Base-by-base conservation (phyloP, 1,140 invertebrate species). In the Nephila pilipes region DNA sequence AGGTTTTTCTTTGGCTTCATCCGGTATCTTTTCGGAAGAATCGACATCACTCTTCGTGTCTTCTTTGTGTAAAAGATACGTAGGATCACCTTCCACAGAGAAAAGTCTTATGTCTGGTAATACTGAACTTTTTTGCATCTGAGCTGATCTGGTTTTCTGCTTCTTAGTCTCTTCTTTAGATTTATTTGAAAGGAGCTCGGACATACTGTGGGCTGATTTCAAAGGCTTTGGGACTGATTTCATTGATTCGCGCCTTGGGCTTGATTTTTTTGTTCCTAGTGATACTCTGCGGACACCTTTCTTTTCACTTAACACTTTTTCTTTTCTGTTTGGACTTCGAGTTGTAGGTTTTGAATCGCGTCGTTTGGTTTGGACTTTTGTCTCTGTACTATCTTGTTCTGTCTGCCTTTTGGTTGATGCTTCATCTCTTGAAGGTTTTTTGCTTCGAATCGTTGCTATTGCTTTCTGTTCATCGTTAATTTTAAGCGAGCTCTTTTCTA, bases 81-180 rank as follows among this genome's bases (percentile, higher is more conserved):
- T 85, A 14, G 32, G 63, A 81, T 58, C 65, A 0, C 69, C 91
- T 87, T 93, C 91, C 20, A 87, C 91, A 0, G 91, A 79, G 25
- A 60, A 69, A 2, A 93, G 16, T 80, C 46, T 93, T 12, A 93
- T 93, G 20, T 87, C 55, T 25, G 91, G 91, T 22, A 92, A 14
- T 22, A 22, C 12, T 38, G 88, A 79, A 25, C 58, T 83, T 54
- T 79, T 89, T 57, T 89, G 60, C 4, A 79, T 89, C 14, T 32
- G 46, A 4, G 89, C 79, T 12, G 57, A 91, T 54, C 80, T 58
- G 20, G 79, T 83, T 83, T 91, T 91, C n/a, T 81, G 54, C 16
- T 91, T 83, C 8, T 55, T 58, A 8, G 12, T 16, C 1, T 46
- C 36, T 22, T 14, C 88, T 16, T 90, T 58, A 16, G 55, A 20